phyloP scores from a whole-genome alignment of 35 echinoderm and acorn worm genomes.

The Diadema setosum region DNA sequence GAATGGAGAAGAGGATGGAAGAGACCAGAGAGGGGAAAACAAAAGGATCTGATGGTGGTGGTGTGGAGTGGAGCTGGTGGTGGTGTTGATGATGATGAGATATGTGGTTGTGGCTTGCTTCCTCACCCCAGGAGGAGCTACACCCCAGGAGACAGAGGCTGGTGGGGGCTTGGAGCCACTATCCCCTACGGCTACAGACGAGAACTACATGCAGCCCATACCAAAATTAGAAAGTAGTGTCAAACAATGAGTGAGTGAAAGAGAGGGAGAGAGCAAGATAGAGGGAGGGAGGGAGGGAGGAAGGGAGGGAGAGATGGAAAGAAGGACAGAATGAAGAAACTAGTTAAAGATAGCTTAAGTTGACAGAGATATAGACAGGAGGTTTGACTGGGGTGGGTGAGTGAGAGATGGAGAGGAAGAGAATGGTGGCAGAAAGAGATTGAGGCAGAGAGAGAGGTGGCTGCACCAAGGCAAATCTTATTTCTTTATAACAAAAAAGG shows the following conservation, averaged over 20 bases:
- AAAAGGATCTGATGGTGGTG: background rate
- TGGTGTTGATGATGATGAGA: background rate
- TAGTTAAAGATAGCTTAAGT: background rate
- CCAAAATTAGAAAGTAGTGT: background rate
- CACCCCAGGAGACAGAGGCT: too few relatives aligned
- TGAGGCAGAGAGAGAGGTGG: background rate
- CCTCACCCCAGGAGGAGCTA: too few relatives aligned
- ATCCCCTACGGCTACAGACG: background rate
- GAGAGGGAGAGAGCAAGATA: background rate
- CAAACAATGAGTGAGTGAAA: background rate
- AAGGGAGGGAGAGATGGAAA: background rate
- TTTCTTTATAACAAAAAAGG: too few relatives aligned
- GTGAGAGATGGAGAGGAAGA: background rate
- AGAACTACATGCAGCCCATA: constrained; percentile 1
- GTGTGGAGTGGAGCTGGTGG: background rate
- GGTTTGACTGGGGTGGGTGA: background rate
- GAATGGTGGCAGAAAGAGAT: background rate
- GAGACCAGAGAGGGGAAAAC: background rate
- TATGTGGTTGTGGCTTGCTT: too few relatives aligned
- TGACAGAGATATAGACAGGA: background rate
- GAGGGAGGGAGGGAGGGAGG: background rate
- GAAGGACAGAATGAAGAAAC: background rate
- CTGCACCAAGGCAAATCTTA: too few relatives aligned
- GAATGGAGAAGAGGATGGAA: background rate
- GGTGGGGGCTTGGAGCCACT: background rate